A percentile compares a stretch with the other conserved stretches of the same genome.
phyloP scores from a whole-genome alignment of 2,797 vertebrate species.

The Anguilla marmorata region DNA sequence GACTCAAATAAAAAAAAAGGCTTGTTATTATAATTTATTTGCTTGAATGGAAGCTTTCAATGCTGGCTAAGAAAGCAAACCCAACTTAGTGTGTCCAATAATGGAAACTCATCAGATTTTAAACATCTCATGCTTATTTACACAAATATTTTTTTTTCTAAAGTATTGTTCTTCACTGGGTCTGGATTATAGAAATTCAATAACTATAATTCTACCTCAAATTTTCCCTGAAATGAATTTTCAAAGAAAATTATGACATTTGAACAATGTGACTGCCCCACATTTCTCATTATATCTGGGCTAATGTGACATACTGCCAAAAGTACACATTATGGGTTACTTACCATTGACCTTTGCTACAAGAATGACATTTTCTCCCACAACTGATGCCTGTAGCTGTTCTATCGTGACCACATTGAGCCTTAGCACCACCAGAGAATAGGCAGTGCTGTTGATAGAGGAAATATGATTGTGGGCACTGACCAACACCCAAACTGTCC shows the following conservation, averaged over 20 bases:
- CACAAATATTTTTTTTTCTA: background rate
- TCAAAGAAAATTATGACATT: background rate
- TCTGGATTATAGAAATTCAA: background rate
- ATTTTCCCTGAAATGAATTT: background rate
- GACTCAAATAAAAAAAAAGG: background rate
- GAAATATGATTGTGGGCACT: slow-evolving; percentile 53
- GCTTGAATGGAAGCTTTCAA: background rate
- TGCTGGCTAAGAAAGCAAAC: background rate
- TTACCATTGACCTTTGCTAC: slow-evolving; percentile 48
- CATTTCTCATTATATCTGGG: background rate
- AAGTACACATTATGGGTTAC: slow-evolving; percentile 16
- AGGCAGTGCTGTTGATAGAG: slow-evolving; percentile 44
- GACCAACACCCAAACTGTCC: slow-evolving; percentile 45
- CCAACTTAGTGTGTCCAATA: background rate
- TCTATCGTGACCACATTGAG: slow-evolving; percentile 38
- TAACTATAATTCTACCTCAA: background rate
- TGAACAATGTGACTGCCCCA: no score
- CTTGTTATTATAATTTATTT: background rate
- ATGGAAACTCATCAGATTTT: background rate
- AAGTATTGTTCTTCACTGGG: background rate
- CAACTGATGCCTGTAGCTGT: slow-evolving; percentile 42
- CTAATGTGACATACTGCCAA: background rate
- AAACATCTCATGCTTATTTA: background rate
- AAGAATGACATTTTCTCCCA: slow-evolving; percentile 38
- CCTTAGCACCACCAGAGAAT: slow-evolving; percentile 48